Percentiles rank a stretch among this genome's conserved stretches.
These are phyloP conservation scores for Drosophila watanabei DNA, from an alignment of 1,140 invertebrate species.

Conservation along the genomic window DNA sequence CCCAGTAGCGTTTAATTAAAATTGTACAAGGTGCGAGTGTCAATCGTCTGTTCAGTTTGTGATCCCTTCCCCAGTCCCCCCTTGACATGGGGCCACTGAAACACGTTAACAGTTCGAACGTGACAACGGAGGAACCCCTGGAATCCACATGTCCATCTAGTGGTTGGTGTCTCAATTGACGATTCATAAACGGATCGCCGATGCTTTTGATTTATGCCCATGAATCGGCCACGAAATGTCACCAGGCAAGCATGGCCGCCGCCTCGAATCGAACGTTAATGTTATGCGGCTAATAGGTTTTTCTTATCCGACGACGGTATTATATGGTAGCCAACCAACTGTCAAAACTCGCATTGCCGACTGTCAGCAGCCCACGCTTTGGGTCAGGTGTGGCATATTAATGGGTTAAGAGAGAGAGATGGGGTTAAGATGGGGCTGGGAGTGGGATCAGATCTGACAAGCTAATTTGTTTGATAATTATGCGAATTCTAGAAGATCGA, in stretches of 20 bases:
- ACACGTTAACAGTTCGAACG: slow-evolving; percentile 83
- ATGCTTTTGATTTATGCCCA: slow-evolving; percentile 83
- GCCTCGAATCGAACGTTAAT: slow-evolving; percentile 85
- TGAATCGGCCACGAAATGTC: slow-evolving; percentile 71
- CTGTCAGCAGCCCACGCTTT: slow-evolving; percentile 81
- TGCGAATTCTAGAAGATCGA: slow-evolving; percentile 56
- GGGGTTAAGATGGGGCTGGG: neutral
- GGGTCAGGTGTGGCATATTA: slow-evolving; percentile 80
- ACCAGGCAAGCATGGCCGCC: slow-evolving; percentile 70
- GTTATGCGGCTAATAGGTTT: slow-evolving; percentile 83
- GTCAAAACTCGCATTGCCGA: slow-evolving; percentile 82
- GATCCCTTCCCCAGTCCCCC: neutral
- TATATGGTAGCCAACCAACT: slow-evolving; percentile 84
- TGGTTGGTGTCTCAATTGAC: slow-evolving; percentile 73
- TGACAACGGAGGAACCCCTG: slow-evolving; percentile 53
- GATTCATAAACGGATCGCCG: slow-evolving; percentile 76
- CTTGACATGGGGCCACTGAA: slow-evolving; percentile 38
- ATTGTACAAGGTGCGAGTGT: slow-evolving; percentile 80
- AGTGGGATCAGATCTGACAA: slow-evolving; percentile 47
- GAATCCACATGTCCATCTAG: neutral
- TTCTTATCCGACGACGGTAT: slow-evolving; percentile 54
- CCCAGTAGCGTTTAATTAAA: slow-evolving; percentile 84
- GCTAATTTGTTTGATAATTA: slow-evolving; percentile 77
- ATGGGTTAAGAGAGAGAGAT: slow-evolving; percentile 36
- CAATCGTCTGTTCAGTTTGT: slow-evolving; percentile 46